These are phyloP conservation scores for Ardeotis arabs DNA, from an alignment of 2,113 vertebrate species.

Conservation along the genomic window DNA sequence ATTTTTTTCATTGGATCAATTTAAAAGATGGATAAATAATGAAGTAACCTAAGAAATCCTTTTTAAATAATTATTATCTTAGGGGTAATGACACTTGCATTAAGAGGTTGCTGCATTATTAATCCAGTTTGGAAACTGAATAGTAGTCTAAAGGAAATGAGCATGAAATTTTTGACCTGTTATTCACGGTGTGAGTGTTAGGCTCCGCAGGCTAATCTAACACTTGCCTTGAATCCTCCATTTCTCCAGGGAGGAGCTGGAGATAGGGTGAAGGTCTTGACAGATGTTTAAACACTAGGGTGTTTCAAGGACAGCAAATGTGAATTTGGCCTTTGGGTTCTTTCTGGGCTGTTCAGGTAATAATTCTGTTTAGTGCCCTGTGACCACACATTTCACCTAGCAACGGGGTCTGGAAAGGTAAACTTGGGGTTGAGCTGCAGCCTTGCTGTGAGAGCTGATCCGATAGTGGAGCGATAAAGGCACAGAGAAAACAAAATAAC, in stretches of 20 bases:
- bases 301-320: neutral
- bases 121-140: neutral
- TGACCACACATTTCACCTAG: neutral
- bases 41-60: neutral
- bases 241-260: neutral
- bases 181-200: neutral
- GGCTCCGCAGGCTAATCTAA: neutral
- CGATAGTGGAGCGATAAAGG: neutral
- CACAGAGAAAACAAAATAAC: neutral
- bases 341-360: neutral
- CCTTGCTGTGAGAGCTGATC: neutral
- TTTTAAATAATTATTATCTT: neutral
- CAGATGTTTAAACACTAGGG: neutral
- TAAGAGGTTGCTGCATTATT: conserved; percentile 14
- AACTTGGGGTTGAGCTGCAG: neutral
- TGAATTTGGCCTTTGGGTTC: neutral
- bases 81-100: accelerated
- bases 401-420: neutral
- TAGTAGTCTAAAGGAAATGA: neutral
- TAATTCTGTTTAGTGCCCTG: neutral
- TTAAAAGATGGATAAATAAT: neutral
- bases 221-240: neutral
- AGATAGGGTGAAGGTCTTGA: neutral
- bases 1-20: neutral
- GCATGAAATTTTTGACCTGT: neutral